phyloP scores from a whole-genome alignment of 2,888 invertebrate species.

The Nephrocerus scutellatus region DNA sequence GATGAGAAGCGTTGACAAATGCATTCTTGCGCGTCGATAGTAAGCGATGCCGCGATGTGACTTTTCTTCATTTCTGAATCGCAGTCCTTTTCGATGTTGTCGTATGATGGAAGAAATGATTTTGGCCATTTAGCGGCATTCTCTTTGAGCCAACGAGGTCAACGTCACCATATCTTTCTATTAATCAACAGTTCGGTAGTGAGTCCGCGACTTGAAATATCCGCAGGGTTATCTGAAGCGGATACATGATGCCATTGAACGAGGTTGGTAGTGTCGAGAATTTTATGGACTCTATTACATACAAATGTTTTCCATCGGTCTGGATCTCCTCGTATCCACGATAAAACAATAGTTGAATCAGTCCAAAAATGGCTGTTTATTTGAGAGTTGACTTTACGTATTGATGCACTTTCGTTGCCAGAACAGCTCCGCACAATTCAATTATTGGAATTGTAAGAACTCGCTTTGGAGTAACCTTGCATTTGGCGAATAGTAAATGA shows the following conservation, averaged over 20 bases:
- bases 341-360: constrained; percentile 8
- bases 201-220: too few species aligned
- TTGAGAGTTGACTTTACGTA: not conserved
- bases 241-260: constrained; percentile 5
- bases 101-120: too few species aligned
- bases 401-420: constrained; percentile 1
- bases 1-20: too few species aligned
- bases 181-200: too few species aligned
- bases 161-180: too few species aligned
- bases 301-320: constrained; percentile 2
- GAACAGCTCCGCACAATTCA: constrained; percentile 12
- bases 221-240: constrained; percentile 1
- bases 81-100: too few species aligned
- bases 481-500: constrained; percentile 10
- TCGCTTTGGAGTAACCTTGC: constrained; percentile 13
- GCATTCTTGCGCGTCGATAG: too few species aligned
- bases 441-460: constrained; percentile 10
- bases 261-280: constrained; percentile 1
- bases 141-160: too few species aligned
- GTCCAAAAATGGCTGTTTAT: constrained; percentile 4
- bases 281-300: not conserved
- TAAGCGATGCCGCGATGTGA: too few species aligned
- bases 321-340: constrained; percentile 1
- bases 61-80: too few species aligned
- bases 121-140: too few species aligned